phyloP scores from a whole-genome alignment of 2,113 vertebrate genomes.

The Corythaixoides concolor region DNA sequence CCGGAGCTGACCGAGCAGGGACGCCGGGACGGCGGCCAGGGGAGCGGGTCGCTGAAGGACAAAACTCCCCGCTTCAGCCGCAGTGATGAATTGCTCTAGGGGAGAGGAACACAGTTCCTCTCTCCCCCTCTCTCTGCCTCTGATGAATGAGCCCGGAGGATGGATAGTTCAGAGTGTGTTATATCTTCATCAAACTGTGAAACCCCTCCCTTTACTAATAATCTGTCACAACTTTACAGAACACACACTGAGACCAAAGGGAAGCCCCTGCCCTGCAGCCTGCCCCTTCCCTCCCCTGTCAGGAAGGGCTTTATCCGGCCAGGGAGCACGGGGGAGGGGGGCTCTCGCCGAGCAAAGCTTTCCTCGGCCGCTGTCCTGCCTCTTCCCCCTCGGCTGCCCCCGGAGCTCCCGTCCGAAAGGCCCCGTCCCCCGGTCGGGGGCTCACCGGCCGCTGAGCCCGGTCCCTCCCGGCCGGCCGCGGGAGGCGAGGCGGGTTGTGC shows the following conservation, averaged over 20 bases:
- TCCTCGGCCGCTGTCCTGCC: not conserved
- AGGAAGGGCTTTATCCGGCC: slow-evolving; percentile 48
- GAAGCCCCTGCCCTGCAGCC: slow-evolving; percentile 16
- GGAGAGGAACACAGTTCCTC: not conserved
- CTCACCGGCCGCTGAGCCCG: not conserved
- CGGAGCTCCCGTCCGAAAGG: not conserved
- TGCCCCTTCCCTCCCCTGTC: slow-evolving; percentile 64
- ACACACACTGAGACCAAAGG: slow-evolving; percentile 67
- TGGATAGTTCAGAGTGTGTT: slow-evolving; percentile 36
- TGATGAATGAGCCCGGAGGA: not conserved
- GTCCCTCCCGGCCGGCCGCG: not conserved
- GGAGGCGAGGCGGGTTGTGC: not conserved
- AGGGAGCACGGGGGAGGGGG: not conserved
- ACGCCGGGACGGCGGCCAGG: not conserved
- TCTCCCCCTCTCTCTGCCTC: not conserved
- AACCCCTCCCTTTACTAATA: slow-evolving; percentile 68
- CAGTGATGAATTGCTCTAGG: slow-evolving; percentile 15
- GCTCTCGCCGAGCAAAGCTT: not conserved
- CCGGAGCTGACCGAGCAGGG: not conserved
- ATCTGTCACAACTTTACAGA: slow-evolving; percentile 69
- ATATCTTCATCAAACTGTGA: slow-evolving; percentile 60
- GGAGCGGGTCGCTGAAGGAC: not conserved
- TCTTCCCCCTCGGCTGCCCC: not conserved
- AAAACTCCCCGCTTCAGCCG: not conserved
- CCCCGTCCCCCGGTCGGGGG: not conserved